Base-by-base conservation (phyloP, 1,140 invertebrate genomes). In the Euglossa dilemma region DNA sequence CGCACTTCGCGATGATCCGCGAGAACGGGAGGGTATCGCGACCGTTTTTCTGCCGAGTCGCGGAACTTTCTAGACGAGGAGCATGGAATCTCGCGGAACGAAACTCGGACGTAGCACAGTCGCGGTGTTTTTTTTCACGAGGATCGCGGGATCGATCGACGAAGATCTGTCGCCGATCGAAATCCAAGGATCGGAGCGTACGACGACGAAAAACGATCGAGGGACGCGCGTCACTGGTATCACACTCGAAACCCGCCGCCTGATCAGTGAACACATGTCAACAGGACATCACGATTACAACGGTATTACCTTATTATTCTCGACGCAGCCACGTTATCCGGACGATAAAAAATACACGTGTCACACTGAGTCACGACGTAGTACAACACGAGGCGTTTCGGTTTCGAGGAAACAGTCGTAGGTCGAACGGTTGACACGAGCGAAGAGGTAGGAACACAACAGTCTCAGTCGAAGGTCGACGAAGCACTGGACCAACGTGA, bases 261-360 rank as follows among this genome's bases (percentile, higher is more conserved):
- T 16, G 52, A 50, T 36, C 43, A 56, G 20, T 3, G 52, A 56
- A 56, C 80, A 82, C 80, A 76, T 76, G 61, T 76, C 63, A 76
- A 76, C 75, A n/a, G 47, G 67, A 54, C n/a, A 25, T 61, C 70
- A 84, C 83, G 67, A 52, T 85, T 36, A 36, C 36, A 36, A 36
- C 36, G 36, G 83, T 43, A 90, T 90, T 90, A 90, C 89, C 89
- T 90, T 90, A 77, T 90, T 90, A 77, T 86, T 64, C 74, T 80
- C 76, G 86, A 85, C 79, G 86, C 84, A 86, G 85, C 64, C 79
- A 78, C 72, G 81, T 90, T 90, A 90, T 90, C 86, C 84, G 78
- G 78, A 80, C 8, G 80, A 82, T 52, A 80, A 84, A 87, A 83
- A 84, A 77, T 72, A 72, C 87, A 89, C 86, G 87, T 88, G 87